Evolutionary conservation across 2,113 vertebrate species (phyloP).

Genomic region (Nothobranchius kuhntae): DNA sequence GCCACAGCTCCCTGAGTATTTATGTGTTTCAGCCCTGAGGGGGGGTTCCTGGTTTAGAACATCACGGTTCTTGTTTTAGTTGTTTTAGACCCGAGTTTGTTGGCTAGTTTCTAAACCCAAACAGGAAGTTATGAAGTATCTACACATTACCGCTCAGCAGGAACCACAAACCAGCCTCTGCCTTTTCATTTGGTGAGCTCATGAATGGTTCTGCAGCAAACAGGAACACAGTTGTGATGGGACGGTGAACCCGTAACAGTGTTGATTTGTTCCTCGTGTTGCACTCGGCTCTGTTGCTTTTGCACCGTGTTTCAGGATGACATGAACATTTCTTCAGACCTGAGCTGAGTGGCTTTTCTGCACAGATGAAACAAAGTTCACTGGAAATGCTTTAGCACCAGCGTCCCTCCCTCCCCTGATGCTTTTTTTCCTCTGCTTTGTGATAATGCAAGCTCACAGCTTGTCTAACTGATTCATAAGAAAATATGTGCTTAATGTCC

Average conservation of each 20-base stretch:
- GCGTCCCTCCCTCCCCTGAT: neutral
- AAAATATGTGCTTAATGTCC: constrained; percentile 33
- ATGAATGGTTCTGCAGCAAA: too few species aligned
- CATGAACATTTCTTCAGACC: constrained; percentile 15
- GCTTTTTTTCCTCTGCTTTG: constrained; percentile 7
- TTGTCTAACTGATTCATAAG: constrained; percentile 34
- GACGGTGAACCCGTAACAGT: constrained; percentile 18
- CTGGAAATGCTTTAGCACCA: constrained; percentile 23
- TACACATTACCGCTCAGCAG: too few species aligned
- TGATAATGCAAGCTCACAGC: constrained; percentile 40
- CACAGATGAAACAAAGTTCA: constrained; percentile 22
- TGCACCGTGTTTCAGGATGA: constrained; percentile 43
- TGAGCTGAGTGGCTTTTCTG: neutral
- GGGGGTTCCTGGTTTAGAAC: constrained; percentile 6
- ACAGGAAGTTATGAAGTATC: too few species aligned
- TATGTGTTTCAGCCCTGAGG: constrained; percentile 41
- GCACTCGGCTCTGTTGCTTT: constrained; percentile 42
- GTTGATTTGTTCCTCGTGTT: constrained; percentile 29
- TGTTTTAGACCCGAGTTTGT: neutral
- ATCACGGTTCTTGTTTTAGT: neutral
- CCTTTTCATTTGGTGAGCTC: too few species aligned
- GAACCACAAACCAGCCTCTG: too few species aligned
- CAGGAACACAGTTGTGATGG: too few species aligned
- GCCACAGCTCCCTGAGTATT: neutral
- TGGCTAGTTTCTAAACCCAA: too few species aligned